Evolutionary conservation across 37 sponge, comb jelly and placozoan species (phyloP).

Genomic region (Oopsacas minuta): DNA sequence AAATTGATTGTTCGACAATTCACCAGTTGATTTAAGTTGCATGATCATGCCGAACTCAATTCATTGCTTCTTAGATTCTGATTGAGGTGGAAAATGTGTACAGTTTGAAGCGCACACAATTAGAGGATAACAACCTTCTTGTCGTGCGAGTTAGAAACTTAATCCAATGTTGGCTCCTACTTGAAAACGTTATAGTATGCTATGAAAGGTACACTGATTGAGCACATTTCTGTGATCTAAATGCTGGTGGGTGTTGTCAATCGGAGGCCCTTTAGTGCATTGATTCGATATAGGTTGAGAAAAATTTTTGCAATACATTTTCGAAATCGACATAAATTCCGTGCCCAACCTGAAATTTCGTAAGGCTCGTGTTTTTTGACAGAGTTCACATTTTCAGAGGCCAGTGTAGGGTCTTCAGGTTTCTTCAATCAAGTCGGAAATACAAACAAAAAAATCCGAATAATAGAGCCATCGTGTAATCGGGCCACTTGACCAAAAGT

Average conservation of each 20-base stretch:
- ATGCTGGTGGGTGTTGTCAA: constrained; percentile 17
- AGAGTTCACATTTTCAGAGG: no score
- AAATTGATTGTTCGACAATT: constrained; percentile 12
- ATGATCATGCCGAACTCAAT: not conserved
- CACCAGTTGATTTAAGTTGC: constrained; percentile 13
- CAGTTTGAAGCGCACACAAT: not conserved
- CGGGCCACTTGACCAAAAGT: no score
- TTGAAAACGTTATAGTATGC: not conserved
- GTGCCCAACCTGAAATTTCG: no score
- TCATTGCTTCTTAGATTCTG: not conserved
- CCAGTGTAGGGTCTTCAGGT: no score
- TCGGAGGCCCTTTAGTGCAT: not conserved
- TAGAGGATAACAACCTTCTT: not conserved
- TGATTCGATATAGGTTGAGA: not conserved
- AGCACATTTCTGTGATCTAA: constrained; percentile 17
- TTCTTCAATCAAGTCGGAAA: no score
- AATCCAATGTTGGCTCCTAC: not conserved
- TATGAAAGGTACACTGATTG: not conserved
- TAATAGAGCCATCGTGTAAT: no score
- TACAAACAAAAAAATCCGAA: no score
- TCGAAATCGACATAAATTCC: no score
- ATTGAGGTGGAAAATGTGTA: constrained; percentile 5
- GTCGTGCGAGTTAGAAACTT: not conserved
- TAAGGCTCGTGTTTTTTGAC: no score
- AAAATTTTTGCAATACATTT: no score